These are phyloP conservation scores for Atrina japonica DNA, from an alignment of 2,888 invertebrate species.

Conservation along the genomic window DNA sequence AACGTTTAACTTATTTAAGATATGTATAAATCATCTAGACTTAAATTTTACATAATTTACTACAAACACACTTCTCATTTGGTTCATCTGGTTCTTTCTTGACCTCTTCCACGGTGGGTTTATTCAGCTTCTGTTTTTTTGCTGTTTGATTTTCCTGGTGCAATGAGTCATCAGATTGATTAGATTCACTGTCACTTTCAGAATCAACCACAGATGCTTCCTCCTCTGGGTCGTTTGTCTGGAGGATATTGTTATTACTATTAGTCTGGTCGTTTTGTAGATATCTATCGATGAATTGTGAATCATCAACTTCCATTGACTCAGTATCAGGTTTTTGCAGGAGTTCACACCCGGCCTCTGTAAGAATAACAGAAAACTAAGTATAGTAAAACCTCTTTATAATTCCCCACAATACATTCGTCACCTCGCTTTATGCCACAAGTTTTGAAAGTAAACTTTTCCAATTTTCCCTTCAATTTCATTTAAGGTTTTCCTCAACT, in stretches of 20 bases:
- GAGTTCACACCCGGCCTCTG: not conserved
- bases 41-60: too few species aligned
- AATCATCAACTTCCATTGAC: too few species aligned
- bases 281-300: not conserved
- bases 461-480: too few species aligned
- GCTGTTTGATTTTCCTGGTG: conserved; percentile 20
- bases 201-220: conserved; percentile 60
- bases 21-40: too few species aligned
- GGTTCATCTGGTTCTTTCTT: conserved; percentile 26
- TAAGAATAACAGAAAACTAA: too few species aligned
- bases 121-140: conserved; percentile 35
- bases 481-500: too few species aligned
- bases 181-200: conserved; percentile 53
- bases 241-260: conserved; percentile 1
- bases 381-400: too few species aligned
- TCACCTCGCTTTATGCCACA: too few species aligned
- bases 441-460: too few species aligned
- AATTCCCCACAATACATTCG: too few species aligned
- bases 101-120: conserved; percentile 24
- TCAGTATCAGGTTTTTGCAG: not conserved
- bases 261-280: conserved; percentile 5
- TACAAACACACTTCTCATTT: conserved; percentile 3
- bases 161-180: conserved; percentile 16
- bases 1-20: too few species aligned
- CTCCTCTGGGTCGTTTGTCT: conserved; percentile 37